phyloP scores from a whole-genome alignment of 2,888 invertebrate genomes.

The Mythimna ferrago region DNA sequence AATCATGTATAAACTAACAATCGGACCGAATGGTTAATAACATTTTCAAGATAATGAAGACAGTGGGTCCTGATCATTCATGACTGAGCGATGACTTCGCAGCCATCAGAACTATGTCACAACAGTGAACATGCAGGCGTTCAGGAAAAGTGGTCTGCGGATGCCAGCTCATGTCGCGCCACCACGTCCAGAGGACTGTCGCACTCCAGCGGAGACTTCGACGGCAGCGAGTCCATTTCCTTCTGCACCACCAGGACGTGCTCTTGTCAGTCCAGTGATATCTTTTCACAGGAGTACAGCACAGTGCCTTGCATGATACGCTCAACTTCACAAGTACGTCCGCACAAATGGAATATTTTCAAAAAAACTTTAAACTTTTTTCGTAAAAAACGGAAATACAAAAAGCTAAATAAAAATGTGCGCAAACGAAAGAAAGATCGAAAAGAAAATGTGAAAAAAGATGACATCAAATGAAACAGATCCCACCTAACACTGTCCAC shows the following conservation, averaged over 20 bases:
- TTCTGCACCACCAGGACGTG: constrained; percentile 67
- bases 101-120: constrained; percentile 49
- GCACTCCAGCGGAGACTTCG: constrained; percentile 75
- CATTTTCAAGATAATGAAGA: constrained; percentile 22
- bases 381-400: constrained; percentile 63
- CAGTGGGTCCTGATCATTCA: constrained; percentile 27
- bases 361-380: constrained; percentile 69
- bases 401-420: constrained; percentile 55
- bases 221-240: constrained; percentile 68
- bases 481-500: neutral
- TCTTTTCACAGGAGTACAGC: constrained; percentile 60
- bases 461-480: constrained; percentile 27
- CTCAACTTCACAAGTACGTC: constrained; percentile 72
- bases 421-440: constrained; percentile 55
- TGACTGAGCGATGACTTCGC: constrained; percentile 56
- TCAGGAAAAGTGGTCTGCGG: constrained; percentile 68
- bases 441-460: constrained; percentile 13
- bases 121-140: constrained; percentile 44
- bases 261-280: constrained; percentile 71
- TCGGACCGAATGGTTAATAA: constrained; percentile 57
- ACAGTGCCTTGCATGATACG: constrained; percentile 78
- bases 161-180: constrained; percentile 71
- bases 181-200: constrained; percentile 80
- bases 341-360: constrained; percentile 75
- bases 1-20: constrained; percentile 43